Evolutionary conservation across 1,140 invertebrate genomes (phyloP).

Genomic region (Cyclargus thomasi): DNA sequence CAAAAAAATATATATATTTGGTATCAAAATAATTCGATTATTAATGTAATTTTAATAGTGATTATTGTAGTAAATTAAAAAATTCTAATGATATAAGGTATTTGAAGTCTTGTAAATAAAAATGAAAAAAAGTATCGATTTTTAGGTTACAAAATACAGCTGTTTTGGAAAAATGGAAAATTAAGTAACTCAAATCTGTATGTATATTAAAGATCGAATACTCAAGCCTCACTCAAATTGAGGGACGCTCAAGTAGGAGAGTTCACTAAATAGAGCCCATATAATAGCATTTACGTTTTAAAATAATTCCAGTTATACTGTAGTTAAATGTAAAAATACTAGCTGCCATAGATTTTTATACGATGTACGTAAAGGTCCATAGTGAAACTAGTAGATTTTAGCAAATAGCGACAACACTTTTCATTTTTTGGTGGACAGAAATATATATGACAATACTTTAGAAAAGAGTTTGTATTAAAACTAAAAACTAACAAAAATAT

Average conservation of each 20-base stretch:
- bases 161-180: not conserved
- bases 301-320: not conserved
- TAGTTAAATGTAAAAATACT: slow-evolving; percentile 11
- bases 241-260: not conserved
- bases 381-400: slow-evolving; percentile 19
- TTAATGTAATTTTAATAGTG: not conserved
- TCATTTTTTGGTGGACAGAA: not conserved
- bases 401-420: not conserved
- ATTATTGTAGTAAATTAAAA: not conserved
- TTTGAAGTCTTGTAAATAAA: not conserved
- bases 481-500: slow-evolving; percentile 6
- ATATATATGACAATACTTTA: slow-evolving; percentile 8
- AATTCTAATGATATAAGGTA: not conserved
- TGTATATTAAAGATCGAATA: not conserved
- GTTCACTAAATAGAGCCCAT: not conserved
- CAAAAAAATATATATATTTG: not conserved
- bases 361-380: slow-evolving; percentile 25
- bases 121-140: not conserved
- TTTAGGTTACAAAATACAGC: not conserved
- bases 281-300: not conserved
- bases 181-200: not conserved
- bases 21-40: not conserved
- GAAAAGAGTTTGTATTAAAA: slow-evolving; percentile 10
- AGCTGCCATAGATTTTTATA: slow-evolving; percentile 33
- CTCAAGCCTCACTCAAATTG: not conserved